Evolutionary conservation across 2,888 invertebrate genomes (phyloP), one percentile per base, ranked within the genome.

Genomic region (Sarcophaga carnaria): DNA sequence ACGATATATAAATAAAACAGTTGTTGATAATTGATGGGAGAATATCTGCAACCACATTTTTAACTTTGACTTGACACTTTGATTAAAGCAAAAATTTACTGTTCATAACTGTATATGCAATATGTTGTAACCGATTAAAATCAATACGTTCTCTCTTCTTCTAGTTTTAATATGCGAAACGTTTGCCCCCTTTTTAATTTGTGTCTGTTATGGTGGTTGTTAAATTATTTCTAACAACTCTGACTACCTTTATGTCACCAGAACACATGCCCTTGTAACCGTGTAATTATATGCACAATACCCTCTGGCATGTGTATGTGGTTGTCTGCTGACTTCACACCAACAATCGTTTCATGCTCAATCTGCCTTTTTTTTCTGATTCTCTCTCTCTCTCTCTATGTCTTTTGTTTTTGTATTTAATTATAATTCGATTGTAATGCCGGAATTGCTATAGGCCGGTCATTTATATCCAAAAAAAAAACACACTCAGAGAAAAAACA

Each of bases 341-440:
- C 37, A 81, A 69, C n/a, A 69, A 59, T 37, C 25, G 60, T 5
- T 10, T 25, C 69, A 22, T 49, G 11, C 22, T 54, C 45, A 59
- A 47, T 71, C 71, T 8, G 37, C 8, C 37, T 37, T 82, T 49
- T 49, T 62, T 75, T 25, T 49, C 75, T 60, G 22, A 54, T 72
- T 60, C 37, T 80, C 20, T 59, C 70, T 80, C 20, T 59, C 70
- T 22, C 22, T 22, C 22, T 54, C 69, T 45, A 2, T 37, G 4
- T 25, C 37, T 59, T 59, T 71, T 77, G 64, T 78, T 85, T 79
- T 84, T 79, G 64, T 63, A 80, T 87, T 88, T 88, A 88, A 89
- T 88, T 88, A 89, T 88, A 88, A 88, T 88, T 87, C 85, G 70
- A 88, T 88, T 89, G 88, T 85, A 83, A 82, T 86, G 74, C 80